These are phyloP conservation scores for Hydropsyche tenuis DNA, from an alignment of 1,140 invertebrate species.

Conservation along the genomic window DNA sequence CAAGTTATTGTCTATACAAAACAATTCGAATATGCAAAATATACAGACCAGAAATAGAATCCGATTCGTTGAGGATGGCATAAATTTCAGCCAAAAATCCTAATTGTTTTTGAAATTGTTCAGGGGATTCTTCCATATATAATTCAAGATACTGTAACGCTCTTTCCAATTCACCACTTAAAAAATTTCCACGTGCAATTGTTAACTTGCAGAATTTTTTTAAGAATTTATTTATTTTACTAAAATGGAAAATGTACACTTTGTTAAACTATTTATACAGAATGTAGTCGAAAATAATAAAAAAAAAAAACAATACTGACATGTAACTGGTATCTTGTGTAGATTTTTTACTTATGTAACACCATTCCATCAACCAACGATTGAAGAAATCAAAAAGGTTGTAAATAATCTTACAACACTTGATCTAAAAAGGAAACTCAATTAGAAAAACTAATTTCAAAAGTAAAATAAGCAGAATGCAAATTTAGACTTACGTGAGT, in stretches of 20 bases:
- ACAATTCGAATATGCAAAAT: too few relatives aligned
- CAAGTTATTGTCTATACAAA: too few relatives aligned
- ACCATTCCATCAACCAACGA: slow-evolving; percentile 74
- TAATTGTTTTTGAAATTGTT: slow-evolving; percentile 66
- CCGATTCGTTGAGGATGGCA: slow-evolving; percentile 76
- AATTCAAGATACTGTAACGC: slow-evolving; percentile 77
- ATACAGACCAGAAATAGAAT: slow-evolving; percentile 76
- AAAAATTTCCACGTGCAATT: slow-evolving; percentile 73
- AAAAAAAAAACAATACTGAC: slow-evolving; percentile 52
- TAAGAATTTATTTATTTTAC: slow-evolving; percentile 64
- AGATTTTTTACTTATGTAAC: slow-evolving; percentile 54
- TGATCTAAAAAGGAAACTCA: slow-evolving; percentile 52
- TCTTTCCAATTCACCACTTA: slow-evolving; percentile 74
- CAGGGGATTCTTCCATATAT: slow-evolving; percentile 68
- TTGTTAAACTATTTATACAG: neutral
- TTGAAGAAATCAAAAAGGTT: slow-evolving; percentile 75
- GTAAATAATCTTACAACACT: slow-evolving; percentile 73
- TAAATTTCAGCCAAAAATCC: slow-evolving; percentile 76
- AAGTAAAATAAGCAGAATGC: too few relatives aligned
- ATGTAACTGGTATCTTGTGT: slow-evolving; percentile 59
- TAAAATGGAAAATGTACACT: slow-evolving; percentile 51
- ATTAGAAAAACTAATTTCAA: too few relatives aligned
- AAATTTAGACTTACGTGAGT: slow-evolving; percentile 39
- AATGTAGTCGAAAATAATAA: neutral
- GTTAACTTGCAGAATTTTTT: slow-evolving; percentile 69